These are phyloP conservation scores for Empidonax traillii DNA, from an alignment of 2,113 vertebrate species.

Conservation along the genomic window DNA sequence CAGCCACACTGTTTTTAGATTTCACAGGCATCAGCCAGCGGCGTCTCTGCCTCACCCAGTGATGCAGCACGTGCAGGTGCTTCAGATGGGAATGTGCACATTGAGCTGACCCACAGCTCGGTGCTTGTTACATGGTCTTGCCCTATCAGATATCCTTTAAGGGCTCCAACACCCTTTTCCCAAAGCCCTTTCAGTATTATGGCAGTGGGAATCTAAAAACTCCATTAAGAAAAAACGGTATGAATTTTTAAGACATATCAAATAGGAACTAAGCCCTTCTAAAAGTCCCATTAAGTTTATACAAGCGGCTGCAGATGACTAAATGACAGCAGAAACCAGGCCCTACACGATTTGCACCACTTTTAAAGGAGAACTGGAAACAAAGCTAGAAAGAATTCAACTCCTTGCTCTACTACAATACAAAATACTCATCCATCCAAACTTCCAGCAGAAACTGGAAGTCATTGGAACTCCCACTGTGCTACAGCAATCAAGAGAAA, in stretches of 20 bases:
- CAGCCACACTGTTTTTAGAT: background rate
- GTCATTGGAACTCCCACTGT: background rate
- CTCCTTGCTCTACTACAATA: background rate
- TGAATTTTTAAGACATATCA: background rate
- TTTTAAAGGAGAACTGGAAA: background rate
- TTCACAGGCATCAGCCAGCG: background rate
- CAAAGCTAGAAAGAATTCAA: background rate
- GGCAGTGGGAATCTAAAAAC: background rate
- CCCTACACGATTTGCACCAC: background rate
- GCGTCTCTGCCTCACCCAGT: background rate
- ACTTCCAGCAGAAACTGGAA: background rate
- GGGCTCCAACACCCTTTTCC: background rate
- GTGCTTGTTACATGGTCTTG: background rate
- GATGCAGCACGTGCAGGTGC: background rate
- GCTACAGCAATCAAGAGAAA: background rate
- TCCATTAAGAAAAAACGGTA: background rate
- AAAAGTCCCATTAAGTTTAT: background rate
- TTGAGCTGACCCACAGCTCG: background rate
- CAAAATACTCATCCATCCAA: background rate
- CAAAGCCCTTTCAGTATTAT: background rate
- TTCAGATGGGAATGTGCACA: background rate
- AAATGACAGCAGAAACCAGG: background rate
- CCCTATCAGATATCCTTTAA: background rate
- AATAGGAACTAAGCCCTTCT: background rate
- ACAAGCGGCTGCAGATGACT: background rate